Base-by-base conservation (phyloP, 2,797 vertebrate species). In the Cynodonichthys magdalenae region DNA sequence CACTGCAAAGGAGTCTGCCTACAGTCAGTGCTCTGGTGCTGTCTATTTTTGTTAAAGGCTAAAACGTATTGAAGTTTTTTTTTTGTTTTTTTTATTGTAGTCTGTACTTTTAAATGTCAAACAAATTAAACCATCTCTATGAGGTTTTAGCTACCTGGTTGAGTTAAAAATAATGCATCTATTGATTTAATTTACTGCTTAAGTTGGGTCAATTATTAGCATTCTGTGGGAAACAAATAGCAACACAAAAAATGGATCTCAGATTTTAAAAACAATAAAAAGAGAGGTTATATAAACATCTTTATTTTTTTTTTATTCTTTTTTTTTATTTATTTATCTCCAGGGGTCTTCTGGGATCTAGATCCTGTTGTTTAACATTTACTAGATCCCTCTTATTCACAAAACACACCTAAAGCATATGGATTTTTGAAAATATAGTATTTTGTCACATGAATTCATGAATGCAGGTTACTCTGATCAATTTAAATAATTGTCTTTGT, bases 11-110 rank as follows among this genome's bases (percentile, higher is more conserved):
- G 3, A 49, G 63, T 56, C 20, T 34, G 51, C 31, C 48, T 49
- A 52, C 36, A 66, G 65, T 15, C 0, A 11, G 31, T 55, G 31
- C 31, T 63, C 39, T 36, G 45, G 67, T 66, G 29, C n/a, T 53
- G 14, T 50, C 18, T 27, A 28, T 57, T 54, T 57, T 36, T 47
- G 64, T 48, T 27, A 54, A 52, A 5, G 7, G 53, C 19, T 11
- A 44, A 41, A 41, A 50, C 6, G 36, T 55, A 63, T n/a, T 62
- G 24, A 29, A 74, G 12, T 57, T 48, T 54, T 1, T 15, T n/a
- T n/a, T n/a, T n/a, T n/a, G n/a, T n/a, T n/a, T n/a, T n/a, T n/a
- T n/a, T n/a, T n/a, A n/a, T 28, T 74, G 72, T 45, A 66, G 53
- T 71, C 53, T 59, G 17, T 27, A 34, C 29, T 15, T 29, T 29